phyloP scores from a whole-genome alignment of 2,888 invertebrate species.

The Cheilosia variabilis region DNA sequence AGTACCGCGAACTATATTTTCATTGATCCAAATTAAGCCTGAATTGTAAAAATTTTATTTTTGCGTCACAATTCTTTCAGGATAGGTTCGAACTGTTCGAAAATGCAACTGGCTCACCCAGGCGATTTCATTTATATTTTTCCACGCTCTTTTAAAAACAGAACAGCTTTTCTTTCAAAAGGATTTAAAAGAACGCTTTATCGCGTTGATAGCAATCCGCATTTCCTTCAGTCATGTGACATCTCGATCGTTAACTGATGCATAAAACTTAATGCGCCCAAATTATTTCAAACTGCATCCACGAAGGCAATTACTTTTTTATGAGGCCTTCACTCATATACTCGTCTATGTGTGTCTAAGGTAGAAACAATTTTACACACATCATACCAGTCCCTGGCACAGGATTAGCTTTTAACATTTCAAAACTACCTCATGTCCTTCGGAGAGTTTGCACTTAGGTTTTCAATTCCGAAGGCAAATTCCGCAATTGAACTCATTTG shows the following conservation, averaged over 20 bases:
- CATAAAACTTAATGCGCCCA: neutral
- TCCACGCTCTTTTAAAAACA: too few relatives aligned
- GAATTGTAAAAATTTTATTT: too few relatives aligned
- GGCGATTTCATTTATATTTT: too few relatives aligned
- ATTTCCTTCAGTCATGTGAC: too few relatives aligned
- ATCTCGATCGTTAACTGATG: neutral
- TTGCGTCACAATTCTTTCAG: too few relatives aligned
- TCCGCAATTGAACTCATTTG: constrained; percentile 31
- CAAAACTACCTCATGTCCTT: constrained; percentile 12
- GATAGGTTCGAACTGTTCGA: too few relatives aligned
- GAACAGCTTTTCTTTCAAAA: too few relatives aligned
- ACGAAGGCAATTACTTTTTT: constrained; percentile 4
- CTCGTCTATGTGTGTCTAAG: neutral
- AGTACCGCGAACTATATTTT: too few relatives aligned
- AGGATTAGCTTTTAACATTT: neutral
- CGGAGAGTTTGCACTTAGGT: constrained; percentile 22
- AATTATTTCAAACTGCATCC: neutral
- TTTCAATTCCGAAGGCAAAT: constrained; percentile 32
- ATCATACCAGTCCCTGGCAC: neutral
- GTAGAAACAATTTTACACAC: constrained; percentile 3
- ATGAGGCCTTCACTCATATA: neutral
- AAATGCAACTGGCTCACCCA: too few relatives aligned
- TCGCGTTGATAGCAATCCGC: too few relatives aligned
- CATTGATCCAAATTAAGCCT: too few relatives aligned
- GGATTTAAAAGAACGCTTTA: too few relatives aligned